phyloP scores from a whole-genome alignment of 2,888 invertebrate genomes.

The Sphecodes monilicornis region DNA sequence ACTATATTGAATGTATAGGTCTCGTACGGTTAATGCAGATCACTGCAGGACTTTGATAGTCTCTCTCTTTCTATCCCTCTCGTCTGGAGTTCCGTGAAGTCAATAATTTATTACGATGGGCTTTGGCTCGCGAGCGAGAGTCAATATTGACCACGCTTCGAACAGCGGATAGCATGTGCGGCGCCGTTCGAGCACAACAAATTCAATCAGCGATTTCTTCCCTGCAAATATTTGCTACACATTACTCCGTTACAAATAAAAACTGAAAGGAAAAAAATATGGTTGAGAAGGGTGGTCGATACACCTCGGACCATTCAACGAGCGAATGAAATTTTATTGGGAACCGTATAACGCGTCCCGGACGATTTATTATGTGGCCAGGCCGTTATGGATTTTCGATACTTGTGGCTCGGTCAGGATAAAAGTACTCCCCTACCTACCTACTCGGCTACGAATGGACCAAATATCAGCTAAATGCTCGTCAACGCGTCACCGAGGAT shows the following conservation, averaged over 20 bases:
- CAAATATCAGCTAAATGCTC: slow-evolving; percentile 23
- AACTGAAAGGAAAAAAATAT: not conserved
- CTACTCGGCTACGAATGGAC: slow-evolving; percentile 23
- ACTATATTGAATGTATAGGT: not conserved
- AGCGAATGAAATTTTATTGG: slow-evolving; percentile 42
- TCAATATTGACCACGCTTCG: slow-evolving; percentile 70
- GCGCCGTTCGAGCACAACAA: slow-evolving; percentile 54
- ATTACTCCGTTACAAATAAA: slow-evolving; percentile 28
- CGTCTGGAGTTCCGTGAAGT: slow-evolving; percentile 50
- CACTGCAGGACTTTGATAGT: slow-evolving; percentile 49
- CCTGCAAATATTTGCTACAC: slow-evolving; percentile 61
- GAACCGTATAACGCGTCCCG: not conserved
- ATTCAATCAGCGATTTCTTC: slow-evolving; percentile 60
- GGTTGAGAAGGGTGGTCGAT: slow-evolving; percentile 45
- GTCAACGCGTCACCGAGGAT: slow-evolving; percentile 16
- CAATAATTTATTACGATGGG: slow-evolving; percentile 71
- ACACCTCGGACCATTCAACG: slow-evolving; percentile 42
- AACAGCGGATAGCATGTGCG: slow-evolving; percentile 40
- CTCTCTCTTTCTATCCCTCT: not conserved
- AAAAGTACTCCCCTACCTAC: slow-evolving; percentile 22
- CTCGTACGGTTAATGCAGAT: slow-evolving; percentile 57
- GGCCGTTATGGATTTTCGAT: slow-evolving; percentile 63
- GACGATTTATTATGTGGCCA: slow-evolving; percentile 42
- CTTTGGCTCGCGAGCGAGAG: slow-evolving; percentile 63
- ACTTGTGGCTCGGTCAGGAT: slow-evolving; percentile 11